Evolutionary conservation across 2,113 vertebrate genomes (phyloP).

Genomic region (Azemiops feae): DNA sequence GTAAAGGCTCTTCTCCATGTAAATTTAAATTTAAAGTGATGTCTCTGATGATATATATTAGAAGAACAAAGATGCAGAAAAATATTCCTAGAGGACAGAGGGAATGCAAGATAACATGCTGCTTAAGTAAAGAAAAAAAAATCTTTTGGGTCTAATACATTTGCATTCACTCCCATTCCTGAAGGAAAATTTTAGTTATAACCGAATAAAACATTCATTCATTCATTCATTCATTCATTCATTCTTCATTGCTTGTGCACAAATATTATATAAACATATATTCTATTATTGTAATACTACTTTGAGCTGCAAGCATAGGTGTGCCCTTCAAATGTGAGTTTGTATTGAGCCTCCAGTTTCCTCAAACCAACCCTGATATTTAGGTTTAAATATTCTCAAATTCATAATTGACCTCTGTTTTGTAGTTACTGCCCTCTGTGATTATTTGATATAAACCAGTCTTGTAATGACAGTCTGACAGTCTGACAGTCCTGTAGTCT

Average conservation of each 20-base stretch:
- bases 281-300: neutral
- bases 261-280: neutral
- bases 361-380: neutral
- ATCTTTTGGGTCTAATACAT: neutral
- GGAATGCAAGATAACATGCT: conserved; percentile 4
- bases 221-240: neutral
- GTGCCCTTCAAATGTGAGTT: neutral
- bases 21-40: neutral
- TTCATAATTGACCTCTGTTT: neutral
- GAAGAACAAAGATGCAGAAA: neutral
- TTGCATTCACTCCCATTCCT: neutral
- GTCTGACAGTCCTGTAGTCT: neutral
- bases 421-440: neutral
- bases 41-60: conserved; percentile 8
- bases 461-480: neutral
- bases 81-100: neutral
- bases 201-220: neutral
- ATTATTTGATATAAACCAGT: neutral
- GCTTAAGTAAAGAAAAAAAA: neutral
- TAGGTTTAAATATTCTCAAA: neutral
- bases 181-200: conserved; percentile 10
- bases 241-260: neutral
- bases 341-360: neutral
- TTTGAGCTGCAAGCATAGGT: neutral
- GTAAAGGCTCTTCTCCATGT: neutral